Percentiles rank a stretch among this genome's conserved stretches.
Conservation (phyloP, 2,113 vertebrate genomes). For the Hylia prasina region DNA sequence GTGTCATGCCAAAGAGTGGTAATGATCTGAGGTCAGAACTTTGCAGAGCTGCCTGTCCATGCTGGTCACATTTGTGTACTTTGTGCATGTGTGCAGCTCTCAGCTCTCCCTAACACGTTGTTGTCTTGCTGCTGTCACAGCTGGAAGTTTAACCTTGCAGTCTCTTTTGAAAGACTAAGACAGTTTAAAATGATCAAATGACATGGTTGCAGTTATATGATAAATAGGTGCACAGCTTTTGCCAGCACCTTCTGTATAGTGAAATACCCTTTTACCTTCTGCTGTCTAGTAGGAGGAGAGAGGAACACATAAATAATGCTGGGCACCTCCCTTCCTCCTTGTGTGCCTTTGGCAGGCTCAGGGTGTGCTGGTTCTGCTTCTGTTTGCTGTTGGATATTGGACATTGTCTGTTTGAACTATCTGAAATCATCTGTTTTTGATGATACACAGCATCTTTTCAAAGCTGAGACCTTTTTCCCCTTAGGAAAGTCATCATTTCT, state of each 20-base stretch:
- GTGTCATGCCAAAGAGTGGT: neutral
- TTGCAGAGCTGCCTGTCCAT: neutral
- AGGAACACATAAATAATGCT: fast-evolving
- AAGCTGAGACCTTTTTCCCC: neutral
- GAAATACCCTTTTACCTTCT: neutral
- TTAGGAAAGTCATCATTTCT: neutral
- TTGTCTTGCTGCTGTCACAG: neutral
- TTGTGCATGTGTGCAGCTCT: neutral
- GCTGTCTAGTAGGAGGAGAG: neutral
- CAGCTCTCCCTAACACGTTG: neutral
- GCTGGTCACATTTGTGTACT: neutral
- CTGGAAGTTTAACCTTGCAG: neutral
- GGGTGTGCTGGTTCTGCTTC: neutral
- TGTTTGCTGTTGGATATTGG: neutral
- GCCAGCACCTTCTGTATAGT: neutral
- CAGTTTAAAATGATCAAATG: neutral
- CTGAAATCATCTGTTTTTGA: neutral
- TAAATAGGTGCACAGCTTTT: neutral
- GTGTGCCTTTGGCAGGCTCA: neutral
- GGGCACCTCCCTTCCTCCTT: neutral
- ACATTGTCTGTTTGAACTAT: neutral
- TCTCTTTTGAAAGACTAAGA: neutral
- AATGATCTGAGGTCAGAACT: neutral
- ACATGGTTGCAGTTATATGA: neutral
- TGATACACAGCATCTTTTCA: neutral